A percentile compares a stretch with the other conserved stretches of the same genome.
These are phyloP conservation scores for Urocitellus parryii DNA, from an alignment of 2,113 vertebrate genomes.

Conservation along the genomic window DNA sequence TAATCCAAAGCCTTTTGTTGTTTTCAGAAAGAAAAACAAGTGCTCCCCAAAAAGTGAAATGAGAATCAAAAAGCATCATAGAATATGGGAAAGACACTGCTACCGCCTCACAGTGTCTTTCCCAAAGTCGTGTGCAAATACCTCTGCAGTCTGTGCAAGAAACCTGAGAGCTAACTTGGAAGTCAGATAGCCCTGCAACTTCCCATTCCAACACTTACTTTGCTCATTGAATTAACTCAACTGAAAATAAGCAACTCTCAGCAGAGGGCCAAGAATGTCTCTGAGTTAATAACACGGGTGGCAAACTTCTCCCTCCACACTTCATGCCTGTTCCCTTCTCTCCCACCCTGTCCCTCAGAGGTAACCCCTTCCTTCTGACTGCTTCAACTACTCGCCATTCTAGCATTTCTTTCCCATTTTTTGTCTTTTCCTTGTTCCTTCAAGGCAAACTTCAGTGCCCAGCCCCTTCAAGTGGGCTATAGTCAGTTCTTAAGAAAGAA, in stretches of 20 bases:
- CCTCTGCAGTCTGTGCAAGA: background rate
- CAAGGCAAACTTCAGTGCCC: background rate
- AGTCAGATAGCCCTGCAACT: background rate
- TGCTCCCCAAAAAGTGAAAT: background rate
- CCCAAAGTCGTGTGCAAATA: background rate
- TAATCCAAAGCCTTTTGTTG: background rate
- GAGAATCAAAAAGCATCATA: background rate
- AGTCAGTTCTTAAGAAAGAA: background rate
- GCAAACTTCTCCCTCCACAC: background rate
- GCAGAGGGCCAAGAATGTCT: background rate
- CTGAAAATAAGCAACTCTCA: background rate
- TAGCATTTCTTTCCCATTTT: background rate
- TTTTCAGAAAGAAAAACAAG: background rate
- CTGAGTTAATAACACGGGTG: background rate
- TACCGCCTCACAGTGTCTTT: too few species aligned
- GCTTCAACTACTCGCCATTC: too few species aligned
- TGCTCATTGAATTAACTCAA: background rate
- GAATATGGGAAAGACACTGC: background rate
- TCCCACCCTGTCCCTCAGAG: background rate
- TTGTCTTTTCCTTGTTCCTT: background rate
- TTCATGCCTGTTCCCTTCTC: background rate
- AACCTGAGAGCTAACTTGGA: background rate
- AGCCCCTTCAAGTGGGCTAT: background rate
- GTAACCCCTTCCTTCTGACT: background rate
- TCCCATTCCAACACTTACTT: background rate